Conservation (phyloP, 2,888 invertebrate species). For the Luperina testacea region DNA sequence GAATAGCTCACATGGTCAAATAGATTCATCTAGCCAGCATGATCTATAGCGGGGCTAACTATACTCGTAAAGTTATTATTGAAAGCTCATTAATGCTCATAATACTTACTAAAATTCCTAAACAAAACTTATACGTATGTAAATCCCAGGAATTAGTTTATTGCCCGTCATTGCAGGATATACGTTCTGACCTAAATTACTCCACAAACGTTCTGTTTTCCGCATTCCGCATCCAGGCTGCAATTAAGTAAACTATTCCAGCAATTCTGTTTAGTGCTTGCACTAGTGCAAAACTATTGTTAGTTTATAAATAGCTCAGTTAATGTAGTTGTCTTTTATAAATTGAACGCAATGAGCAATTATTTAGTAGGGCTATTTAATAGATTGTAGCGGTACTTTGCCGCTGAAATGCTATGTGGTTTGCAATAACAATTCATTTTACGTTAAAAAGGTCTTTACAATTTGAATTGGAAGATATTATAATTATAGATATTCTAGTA, state of each 20-base stretch:
- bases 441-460: neutral
- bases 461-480: neutral
- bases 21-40: no score
- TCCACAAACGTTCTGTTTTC: slow-evolving; percentile 20
- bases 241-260: slow-evolving; percentile 43
- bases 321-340: slow-evolving; percentile 3
- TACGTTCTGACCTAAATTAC: slow-evolving; percentile 28
- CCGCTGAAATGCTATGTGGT: neutral
- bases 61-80: neutral
- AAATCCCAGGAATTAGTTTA: neutral
- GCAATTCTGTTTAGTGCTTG: slow-evolving; percentile 44
- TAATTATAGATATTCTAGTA: neutral
- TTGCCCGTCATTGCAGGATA: neutral
- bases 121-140: neutral
- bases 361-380: slow-evolving; percentile 12
- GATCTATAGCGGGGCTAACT: neutral
- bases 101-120: neutral
- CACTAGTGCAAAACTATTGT: slow-evolving; percentile 4
- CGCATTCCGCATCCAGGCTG: slow-evolving; percentile 11
- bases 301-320: slow-evolving; percentile 23
- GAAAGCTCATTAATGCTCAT: no score
- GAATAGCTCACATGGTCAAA: neutral
- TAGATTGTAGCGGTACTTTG: neutral
- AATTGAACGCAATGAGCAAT: slow-evolving; percentile 28
- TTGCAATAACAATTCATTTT: neutral